phyloP scores from a whole-genome alignment of 2,797 vertebrate species.

The Enteromius radiatus region DNA sequence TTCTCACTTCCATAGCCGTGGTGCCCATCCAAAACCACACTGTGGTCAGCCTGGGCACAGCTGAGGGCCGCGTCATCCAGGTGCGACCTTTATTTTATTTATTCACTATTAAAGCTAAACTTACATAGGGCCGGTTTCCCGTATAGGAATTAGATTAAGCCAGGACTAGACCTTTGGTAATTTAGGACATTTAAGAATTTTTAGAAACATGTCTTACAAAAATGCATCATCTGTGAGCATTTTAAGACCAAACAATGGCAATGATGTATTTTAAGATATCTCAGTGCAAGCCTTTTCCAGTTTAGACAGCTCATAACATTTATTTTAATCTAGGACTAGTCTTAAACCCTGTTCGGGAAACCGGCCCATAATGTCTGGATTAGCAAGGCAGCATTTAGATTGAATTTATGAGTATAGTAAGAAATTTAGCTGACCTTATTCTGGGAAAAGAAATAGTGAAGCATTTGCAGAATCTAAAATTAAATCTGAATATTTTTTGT shows the following conservation, averaged over 20 bases:
- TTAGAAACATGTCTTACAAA: too few relatives aligned
- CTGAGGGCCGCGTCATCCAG: slow-evolving; percentile 92
- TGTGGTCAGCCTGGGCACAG: slow-evolving; percentile 90
- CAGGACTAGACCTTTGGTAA: too few relatives aligned
- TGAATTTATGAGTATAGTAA: neutral
- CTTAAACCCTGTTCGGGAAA: too few relatives aligned
- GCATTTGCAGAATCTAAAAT: slow-evolving; percentile 17
- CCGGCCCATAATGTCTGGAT: slow-evolving; percentile 13
- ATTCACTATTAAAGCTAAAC: neutral
- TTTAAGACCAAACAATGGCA: too few relatives aligned
- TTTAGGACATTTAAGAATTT: too few relatives aligned
- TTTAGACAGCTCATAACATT: too few relatives aligned
- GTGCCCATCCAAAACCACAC: slow-evolving; percentile 85
- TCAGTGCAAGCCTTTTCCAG: too few relatives aligned
- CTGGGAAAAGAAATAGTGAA: neutral
- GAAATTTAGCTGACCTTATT: neutral
- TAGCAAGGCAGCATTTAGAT: neutral
- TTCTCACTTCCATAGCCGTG: slow-evolving; percentile 90
- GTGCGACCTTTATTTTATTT: slow-evolving; percentile 68
- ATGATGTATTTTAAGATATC: too few relatives aligned
- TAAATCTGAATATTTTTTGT: slow-evolving; percentile 4
- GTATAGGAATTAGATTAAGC: too few relatives aligned
- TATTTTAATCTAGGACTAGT: too few relatives aligned
- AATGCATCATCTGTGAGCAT: too few relatives aligned
- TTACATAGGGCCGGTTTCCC: too few relatives aligned